Conservation (phyloP, 2,113 vertebrate species). For the Tiliqua scincoides region DNA sequence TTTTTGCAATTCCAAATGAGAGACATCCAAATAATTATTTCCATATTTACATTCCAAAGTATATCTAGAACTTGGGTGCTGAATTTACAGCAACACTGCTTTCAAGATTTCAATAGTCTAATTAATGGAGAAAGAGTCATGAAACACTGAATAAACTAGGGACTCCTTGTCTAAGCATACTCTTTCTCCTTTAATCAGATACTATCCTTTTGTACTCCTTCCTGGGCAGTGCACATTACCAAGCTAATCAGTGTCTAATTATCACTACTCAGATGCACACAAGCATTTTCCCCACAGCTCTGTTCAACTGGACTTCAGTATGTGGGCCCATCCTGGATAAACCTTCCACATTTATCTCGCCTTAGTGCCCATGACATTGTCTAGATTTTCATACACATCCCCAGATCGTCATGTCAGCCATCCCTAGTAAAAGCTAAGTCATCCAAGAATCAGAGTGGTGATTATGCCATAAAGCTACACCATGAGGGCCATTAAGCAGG, state of each 20-base stretch:
- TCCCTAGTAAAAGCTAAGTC: background rate
- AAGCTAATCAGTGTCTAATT: background rate
- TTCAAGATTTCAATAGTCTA: constrained; percentile 35
- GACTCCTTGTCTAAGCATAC: constrained; percentile 44
- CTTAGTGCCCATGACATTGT: background rate
- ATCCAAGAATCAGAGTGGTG: background rate
- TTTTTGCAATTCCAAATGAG: constrained; percentile 44
- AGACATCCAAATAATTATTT: constrained; percentile 55
- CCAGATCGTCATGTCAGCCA: background rate
- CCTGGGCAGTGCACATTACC: background rate
- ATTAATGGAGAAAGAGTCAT: constrained; percentile 54
- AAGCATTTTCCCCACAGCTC: background rate
- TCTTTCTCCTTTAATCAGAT: constrained; percentile 56
- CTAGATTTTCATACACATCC: background rate
- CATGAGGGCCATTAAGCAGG: too few relatives aligned
- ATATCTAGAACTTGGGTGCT: constrained; percentile 30
- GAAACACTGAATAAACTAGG: constrained; percentile 57
- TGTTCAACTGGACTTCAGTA: background rate
- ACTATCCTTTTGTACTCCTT: background rate
- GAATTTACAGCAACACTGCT: constrained; percentile 47
- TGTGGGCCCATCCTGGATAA: background rate
- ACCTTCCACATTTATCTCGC: background rate
- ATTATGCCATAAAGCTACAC: background rate
- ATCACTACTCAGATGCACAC: constrained; percentile 22
- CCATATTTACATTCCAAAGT: constrained; percentile 59